Evolutionary conservation across 92 coral and sea anemone species (phyloP).

Genomic region (Palythoa grandis): DNA sequence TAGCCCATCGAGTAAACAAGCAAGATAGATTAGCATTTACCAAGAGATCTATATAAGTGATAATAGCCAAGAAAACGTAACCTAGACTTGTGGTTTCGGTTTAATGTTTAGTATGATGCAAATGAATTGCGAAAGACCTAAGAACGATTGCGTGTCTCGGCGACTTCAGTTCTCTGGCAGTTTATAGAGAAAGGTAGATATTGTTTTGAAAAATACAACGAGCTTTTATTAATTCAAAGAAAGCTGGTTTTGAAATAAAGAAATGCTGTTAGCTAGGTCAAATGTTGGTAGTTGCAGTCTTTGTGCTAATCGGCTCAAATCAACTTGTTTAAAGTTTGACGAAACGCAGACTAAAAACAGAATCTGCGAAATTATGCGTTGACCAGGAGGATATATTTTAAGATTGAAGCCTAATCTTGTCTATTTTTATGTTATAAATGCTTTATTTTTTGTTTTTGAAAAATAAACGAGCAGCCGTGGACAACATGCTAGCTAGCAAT

Average conservation of each 20-base stretch:
- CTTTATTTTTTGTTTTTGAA: not conserved
- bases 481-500: constrained; percentile 26
- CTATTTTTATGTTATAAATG: not conserved
- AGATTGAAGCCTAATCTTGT: not conserved
- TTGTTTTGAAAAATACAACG: not conserved
- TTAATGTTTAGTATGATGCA: not conserved
- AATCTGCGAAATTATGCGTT: not conserved
- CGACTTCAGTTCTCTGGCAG: not conserved
- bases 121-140: constrained; percentile 17
- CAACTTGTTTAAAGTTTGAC: constrained; percentile 26
- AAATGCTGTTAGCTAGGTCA: constrained; percentile 8
- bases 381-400: not conserved
- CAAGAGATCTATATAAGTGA: constrained; percentile 1
- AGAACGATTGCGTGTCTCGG: not conserved
- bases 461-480: not conserved
- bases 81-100: not conserved
- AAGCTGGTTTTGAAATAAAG: constrained; percentile 9
- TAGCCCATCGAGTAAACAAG: constrained; percentile 1
- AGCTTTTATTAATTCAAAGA: constrained; percentile 2
- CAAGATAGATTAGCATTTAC: constrained; percentile 3
- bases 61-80: constrained; percentile 8
- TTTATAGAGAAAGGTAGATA: not conserved
- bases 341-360: constrained; percentile 7
- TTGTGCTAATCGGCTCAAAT: constrained; percentile 34
- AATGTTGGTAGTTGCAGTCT: constrained; percentile 22